Conservation (phyloP, 2,797 vertebrate species). For the Carduelis carduelis region DNA sequence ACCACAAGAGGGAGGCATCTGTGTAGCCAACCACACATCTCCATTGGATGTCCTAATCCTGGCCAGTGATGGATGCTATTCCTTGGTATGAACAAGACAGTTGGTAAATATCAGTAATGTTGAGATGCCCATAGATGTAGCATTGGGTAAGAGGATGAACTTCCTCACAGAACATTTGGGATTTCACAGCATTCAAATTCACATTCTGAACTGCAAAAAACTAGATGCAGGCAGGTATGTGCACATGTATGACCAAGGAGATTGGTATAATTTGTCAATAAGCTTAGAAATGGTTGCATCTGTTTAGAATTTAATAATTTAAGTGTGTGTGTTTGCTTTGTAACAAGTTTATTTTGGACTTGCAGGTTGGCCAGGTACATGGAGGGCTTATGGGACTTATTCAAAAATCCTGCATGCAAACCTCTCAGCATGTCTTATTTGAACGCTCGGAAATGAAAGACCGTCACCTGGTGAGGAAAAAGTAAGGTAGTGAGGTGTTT, state of each 20-base stretch:
- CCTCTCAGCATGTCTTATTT: constrained; percentile 85
- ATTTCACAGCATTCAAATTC: background rate
- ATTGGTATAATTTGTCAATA: background rate
- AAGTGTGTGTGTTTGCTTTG: background rate
- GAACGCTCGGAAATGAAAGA: constrained; percentile 88
- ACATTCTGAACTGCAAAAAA: background rate
- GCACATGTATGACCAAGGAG: background rate
- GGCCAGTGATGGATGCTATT: constrained; percentile 43
- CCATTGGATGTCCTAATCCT: constrained; percentile 56
- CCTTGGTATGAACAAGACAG: constrained; percentile 35
- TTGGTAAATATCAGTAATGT: background rate
- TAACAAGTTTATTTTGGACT: background rate
- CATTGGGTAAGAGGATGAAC: background rate
- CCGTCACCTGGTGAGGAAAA: constrained; percentile 82
- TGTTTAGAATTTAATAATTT: background rate
- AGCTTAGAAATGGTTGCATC: background rate
- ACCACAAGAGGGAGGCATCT: constrained; percentile 29
- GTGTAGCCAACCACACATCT: constrained; percentile 50
- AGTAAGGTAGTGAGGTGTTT: constrained; percentile 69
- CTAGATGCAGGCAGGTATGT: background rate
- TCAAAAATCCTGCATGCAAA: constrained; percentile 81
- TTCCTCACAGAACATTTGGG: background rate
- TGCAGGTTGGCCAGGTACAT: constrained; percentile 85
- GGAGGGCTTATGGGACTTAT: constrained; percentile 85
- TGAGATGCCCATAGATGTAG: background rate